Conservation (phyloP, 2,797 vertebrate genomes). For the Brachyalestes nurse region DNA sequence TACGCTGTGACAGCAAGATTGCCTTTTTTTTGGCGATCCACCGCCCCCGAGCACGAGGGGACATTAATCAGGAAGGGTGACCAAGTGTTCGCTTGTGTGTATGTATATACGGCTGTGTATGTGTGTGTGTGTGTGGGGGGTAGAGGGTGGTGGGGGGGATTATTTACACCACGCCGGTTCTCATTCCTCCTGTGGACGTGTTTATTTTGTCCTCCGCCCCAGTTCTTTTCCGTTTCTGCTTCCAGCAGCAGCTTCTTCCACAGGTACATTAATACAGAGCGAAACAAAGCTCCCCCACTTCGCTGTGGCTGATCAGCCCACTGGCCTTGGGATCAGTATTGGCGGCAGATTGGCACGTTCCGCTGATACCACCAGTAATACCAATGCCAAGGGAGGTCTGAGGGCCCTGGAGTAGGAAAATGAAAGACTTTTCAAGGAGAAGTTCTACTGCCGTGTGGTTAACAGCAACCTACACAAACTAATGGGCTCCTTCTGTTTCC, state of each 20-base stretch:
- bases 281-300: not conserved
- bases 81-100: not conserved
- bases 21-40: not conserved
- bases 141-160: no score
- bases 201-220: conserved; percentile 13
- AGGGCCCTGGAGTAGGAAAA: conserved; percentile 26
- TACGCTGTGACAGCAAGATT: conserved; percentile 10
- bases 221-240: conserved; percentile 9
- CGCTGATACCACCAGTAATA: not conserved
- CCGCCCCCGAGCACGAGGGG: conserved; percentile 15
- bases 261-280: conserved; percentile 70
- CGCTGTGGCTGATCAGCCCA: not conserved
- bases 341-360: conserved; percentile 12
- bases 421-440: conserved; percentile 49
- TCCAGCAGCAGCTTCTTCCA: conserved; percentile 43
- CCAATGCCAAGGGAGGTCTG: conserved; percentile 30
- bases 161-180: conserved; percentile 25
- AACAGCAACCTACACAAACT: conserved; percentile 11
- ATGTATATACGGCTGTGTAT: not conserved
- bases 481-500: conserved; percentile 20
- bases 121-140: not conserved
- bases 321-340: conserved; percentile 24
- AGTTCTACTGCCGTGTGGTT: conserved; percentile 27
- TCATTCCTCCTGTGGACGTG: not conserved
- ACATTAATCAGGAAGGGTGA: conserved; percentile 24